These are phyloP conservation scores for Mico argentatus DNA, from an alignment of 2,797 vertebrate genomes.

Conservation along the genomic window DNA sequence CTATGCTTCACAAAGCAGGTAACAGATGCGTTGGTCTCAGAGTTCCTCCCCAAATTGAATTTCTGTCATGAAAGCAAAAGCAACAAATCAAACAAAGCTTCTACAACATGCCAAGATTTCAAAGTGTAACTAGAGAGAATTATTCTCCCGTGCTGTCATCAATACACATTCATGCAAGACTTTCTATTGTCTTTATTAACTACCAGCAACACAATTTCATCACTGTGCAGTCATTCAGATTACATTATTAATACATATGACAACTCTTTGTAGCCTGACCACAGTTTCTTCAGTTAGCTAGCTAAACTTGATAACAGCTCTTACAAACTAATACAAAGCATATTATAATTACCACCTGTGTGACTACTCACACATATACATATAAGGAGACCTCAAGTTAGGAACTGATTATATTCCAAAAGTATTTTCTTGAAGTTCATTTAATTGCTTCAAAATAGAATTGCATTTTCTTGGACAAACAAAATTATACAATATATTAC, in stretches of 20 bases:
- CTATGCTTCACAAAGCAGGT: slow-evolving; percentile 71
- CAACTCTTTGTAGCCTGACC: background rate
- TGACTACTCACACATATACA: background rate
- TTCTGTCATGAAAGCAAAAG: slow-evolving; percentile 70
- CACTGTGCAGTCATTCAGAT: background rate
- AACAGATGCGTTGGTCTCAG: slow-evolving; percentile 61
- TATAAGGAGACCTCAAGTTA: background rate
- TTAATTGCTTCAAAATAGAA: background rate
- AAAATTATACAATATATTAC: background rate
- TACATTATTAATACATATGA: background rate
- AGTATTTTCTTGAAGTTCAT: background rate
- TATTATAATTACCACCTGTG: background rate
- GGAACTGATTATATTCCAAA: background rate
- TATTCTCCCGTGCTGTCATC: slow-evolving; percentile 4
- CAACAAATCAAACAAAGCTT: slow-evolving; percentile 68
- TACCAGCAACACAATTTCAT: slow-evolving; percentile 28
- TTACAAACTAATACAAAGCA: background rate
- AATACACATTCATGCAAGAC: slow-evolving; percentile 12
- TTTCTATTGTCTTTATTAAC: slow-evolving; percentile 59
- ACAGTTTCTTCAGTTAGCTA: background rate
- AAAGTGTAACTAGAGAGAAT: slow-evolving; percentile 56
- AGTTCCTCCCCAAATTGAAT: slow-evolving; percentile 70
- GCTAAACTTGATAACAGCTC: background rate
- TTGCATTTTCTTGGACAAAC: background rate
- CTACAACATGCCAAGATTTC: slow-evolving; percentile 56